phyloP scores from a whole-genome alignment of 2,113 vertebrate species.

The Gulo gulo region DNA sequence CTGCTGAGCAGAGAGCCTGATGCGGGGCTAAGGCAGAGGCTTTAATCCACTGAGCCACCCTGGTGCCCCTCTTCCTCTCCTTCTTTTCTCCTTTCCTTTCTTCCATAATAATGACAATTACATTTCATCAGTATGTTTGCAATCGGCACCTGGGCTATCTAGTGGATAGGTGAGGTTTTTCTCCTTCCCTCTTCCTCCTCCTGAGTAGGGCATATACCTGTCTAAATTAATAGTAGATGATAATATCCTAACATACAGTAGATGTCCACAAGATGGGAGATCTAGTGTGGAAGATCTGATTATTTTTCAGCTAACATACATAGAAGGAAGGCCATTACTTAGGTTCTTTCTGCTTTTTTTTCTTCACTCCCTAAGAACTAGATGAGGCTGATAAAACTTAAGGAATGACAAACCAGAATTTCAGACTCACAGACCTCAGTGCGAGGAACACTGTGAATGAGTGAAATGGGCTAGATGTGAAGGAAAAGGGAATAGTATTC shows the following conservation, averaged over 20 bases:
- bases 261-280: neutral
- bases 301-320: neutral
- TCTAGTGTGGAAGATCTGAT: neutral
- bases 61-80: neutral
- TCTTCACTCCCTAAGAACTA: neutral
- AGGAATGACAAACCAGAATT: neutral
- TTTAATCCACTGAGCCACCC: no score
- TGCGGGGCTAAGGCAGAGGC: no score
- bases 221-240: neutral
- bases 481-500: neutral
- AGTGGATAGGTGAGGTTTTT: neutral
- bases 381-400: neutral
- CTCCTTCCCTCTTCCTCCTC: neutral
- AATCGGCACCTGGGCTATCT: neutral
- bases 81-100: neutral
- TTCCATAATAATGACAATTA: neutral
- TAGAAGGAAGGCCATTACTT: neutral
- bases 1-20: no score
- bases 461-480: neutral
- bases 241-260: neutral
- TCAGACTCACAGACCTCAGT: neutral
- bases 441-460: neutral
- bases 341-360: neutral
- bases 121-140: neutral
- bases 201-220: neutral